These are phyloP conservation scores for Eulimnadia texana DNA, from an alignment of 1,140 invertebrate genomes.

Conservation along the genomic window DNA sequence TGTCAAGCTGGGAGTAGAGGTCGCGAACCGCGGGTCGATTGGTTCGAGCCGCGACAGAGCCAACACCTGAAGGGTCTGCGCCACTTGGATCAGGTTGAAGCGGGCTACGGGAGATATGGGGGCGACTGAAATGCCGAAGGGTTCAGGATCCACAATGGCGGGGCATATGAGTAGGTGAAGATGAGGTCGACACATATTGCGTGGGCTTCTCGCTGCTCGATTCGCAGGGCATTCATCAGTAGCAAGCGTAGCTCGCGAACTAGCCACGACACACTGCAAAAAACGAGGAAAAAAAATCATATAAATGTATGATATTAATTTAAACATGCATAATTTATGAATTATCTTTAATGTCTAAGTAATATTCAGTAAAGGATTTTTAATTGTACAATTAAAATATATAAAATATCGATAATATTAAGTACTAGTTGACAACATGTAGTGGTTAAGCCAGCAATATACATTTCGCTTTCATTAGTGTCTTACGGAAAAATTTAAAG, in stretches of 20 bases:
- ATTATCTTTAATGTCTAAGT: no score
- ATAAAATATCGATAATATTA: neutral
- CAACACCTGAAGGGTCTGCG: constrained; percentile 79
- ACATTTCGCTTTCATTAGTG: no score
- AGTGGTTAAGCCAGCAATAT: no score
- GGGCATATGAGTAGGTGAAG: constrained; percentile 87
- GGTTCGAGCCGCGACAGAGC: constrained; percentile 70
- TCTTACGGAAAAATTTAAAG: no score
- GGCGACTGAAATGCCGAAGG: constrained; percentile 85
- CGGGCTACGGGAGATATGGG: constrained; percentile 80
- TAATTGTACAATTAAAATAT: neutral
- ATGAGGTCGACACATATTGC: constrained; percentile 82
- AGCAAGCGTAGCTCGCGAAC: constrained; percentile 38
- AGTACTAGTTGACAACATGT: no score
- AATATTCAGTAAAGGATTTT: neutral
- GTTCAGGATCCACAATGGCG: constrained; percentile 89
- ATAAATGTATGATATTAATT: no score
- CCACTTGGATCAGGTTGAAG: constrained; percentile 81
- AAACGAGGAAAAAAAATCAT: constrained; percentile 3
- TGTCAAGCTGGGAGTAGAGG: constrained; percentile 59
- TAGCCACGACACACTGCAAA: constrained; percentile 37
- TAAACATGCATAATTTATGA: no score
- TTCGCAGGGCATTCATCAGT: constrained; percentile 28
- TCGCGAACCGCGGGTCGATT: constrained; percentile 54
- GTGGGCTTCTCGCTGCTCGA: constrained; percentile 39